Base-by-base conservation (phyloP, 2,797 vertebrate species). In the Syndactyla subalaris region DNA sequence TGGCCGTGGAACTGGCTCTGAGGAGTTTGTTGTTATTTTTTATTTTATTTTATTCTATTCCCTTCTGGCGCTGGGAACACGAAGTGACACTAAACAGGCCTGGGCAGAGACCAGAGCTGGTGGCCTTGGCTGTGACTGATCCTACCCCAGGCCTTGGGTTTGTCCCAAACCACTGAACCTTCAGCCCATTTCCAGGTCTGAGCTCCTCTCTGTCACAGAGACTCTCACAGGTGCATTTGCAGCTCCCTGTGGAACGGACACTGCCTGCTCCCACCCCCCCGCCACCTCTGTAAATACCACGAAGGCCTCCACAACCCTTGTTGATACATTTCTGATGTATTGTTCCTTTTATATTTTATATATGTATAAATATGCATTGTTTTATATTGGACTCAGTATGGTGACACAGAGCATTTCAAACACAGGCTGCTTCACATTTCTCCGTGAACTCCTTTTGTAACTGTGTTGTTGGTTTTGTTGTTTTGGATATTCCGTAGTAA, bases 391-490 rank as follows among this genome's bases (percentile, higher is more conserved):
- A 97, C 86, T 88, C 89, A 51, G 93, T 96, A 94, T 52, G 71
- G 93, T 97, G 98, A 96, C 95, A 96, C 97, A 98, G 98, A 98
- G 97, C 98, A 98, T 98, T 98, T 98, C 98, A 98, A 98, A 98
- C 97, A 97, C 97, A 95, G 97, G 97, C 97, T 97, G 96, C 97
- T 97, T 97, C 97, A 97, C 96, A 88, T 97, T 98, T 97, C 97
- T 94, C 97, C 13, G 79, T 97, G 94, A 97, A 92, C 88, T 97
- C 95, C 91, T 98, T 95, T 98, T 98, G 97, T 97, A 98, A 94
- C 96, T 92, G 94, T 97, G 91, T 92, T 95, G 93, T 97, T 98
- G 95, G 93, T 89, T 87, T 92, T 77, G 57, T 93, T 85, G 66
- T 78, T 96, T 89, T 92, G 92, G 93, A 87, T 96, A 84, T 95